Base-by-base conservation (phyloP, 2,888 invertebrate genomes). In the Digitonthophagus gazella region DNA sequence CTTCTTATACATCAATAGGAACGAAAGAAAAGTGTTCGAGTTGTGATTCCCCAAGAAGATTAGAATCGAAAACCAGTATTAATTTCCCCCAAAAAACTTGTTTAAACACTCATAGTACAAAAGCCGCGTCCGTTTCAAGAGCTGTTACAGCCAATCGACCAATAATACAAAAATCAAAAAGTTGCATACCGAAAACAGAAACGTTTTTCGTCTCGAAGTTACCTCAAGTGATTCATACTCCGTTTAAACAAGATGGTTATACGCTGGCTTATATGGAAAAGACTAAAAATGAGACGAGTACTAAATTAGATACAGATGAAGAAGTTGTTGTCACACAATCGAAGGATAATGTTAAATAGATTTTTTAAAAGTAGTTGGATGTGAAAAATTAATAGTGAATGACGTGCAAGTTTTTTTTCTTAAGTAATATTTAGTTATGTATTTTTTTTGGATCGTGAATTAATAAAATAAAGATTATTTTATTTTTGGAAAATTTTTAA, bases 241-340 rank as follows among this genome's bases (percentile, higher is more conserved):
- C 67, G 1, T 73, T 73, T 67, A 71, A 71, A 68, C 54, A 64
- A 8, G 73, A 73, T 54, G 73, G 73, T 1, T 73, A 72, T 54
- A 71, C 71, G 1, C 58, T 71, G 67, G 73, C 69, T 3, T 73
- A 73, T 11, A 65, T 68, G 11, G 71, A 72, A 64, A 71, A 58
- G 18, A 58, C 68, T 44, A 58, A 57, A 68, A 67, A 57, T 1
- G 61, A 61, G 15, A 19, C 20, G n/a, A 15, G n/a, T n/a, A n/a
- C n/a, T n/a, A n/a, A n/a, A n/a, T n/a, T n/a, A n/a, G n/a, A n/a
- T n/a, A n/a, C n/a, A n/a, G n/a, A n/a, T n/a, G 28, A 44, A 5
- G 28, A 44, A 5, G 11, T 44, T 5, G 28, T 44, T 44, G 6
- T 11, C 11, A 8, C 28, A 3, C 8, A 44, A 44, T 44, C 28